Conservation (phyloP, 2,113 vertebrate genomes). For the Neolamprologus variostigma region DNA sequence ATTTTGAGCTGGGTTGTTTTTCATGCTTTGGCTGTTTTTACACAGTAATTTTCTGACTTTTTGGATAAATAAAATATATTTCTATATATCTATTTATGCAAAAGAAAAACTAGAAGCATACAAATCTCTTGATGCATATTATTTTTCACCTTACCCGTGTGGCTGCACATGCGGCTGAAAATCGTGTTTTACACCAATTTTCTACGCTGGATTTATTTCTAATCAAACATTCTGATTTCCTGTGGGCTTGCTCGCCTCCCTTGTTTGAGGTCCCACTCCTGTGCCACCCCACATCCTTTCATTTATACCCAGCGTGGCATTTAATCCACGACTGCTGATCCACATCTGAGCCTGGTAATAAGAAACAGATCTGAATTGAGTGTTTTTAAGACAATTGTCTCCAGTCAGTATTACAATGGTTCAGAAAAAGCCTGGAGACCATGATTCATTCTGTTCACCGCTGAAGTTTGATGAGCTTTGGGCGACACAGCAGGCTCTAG, state of each 20-base stretch:
- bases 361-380: neutral
- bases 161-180: neutral
- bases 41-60: rapidly evolving
- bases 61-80: neutral
- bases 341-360: neutral
- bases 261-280: neutral
- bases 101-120: neutral
- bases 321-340: neutral
- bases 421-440: neutral
- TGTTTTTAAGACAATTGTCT: neutral
- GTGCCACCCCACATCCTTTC: neutral
- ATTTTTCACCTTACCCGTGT: neutral
- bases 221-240: neutral
- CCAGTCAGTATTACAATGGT: neutral
- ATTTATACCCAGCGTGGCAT: neutral
- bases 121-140: neutral
- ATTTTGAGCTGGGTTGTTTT: neutral
- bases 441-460: neutral
- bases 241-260: neutral
- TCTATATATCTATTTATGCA: neutral
- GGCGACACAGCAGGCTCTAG: neutral
- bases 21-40: neutral
- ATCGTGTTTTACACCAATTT: neutral
- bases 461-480: neutral
- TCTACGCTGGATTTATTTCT: neutral